Percentiles rank a stretch among this genome's conserved stretches.
Conservation (phyloP, 2,888 invertebrate genomes). For the Creontiades dilutus region DNA sequence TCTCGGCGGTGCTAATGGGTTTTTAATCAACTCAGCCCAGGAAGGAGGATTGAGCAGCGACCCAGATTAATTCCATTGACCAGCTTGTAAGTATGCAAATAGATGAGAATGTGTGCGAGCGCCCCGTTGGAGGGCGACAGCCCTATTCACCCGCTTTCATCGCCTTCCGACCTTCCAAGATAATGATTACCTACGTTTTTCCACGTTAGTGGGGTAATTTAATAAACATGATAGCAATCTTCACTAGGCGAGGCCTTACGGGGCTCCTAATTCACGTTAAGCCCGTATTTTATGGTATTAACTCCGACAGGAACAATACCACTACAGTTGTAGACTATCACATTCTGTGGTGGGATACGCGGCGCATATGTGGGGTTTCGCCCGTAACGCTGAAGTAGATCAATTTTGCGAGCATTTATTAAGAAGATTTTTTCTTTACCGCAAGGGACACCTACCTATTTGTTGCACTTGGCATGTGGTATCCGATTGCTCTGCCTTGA, state of each 20-base stretch:
- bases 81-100: slow-evolving; percentile 22
- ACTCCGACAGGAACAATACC: no score
- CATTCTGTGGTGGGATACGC: no score
- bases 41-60: neutral
- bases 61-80: slow-evolving; percentile 26
- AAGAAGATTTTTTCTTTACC: no score
- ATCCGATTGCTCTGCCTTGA: no score
- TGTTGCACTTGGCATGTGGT: no score
- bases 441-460: no score
- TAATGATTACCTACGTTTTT: neutral
- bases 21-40: slow-evolving; percentile 6
- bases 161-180: neutral
- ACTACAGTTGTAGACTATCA: no score
- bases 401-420: no score
- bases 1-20: slow-evolving; percentile 11
- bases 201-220: neutral
- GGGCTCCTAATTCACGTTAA: no score
- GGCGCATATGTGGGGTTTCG: no score
- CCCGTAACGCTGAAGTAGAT: no score
- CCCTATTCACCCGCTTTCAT: slow-evolving; percentile 1
- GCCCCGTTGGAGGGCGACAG: neutral
- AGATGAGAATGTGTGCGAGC: neutral
- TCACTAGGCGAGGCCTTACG: neutral
- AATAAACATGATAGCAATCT: neutral
- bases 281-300: no score